Base-by-base conservation (phyloP, 2,888 invertebrate species). In the Timandra comae region DNA sequence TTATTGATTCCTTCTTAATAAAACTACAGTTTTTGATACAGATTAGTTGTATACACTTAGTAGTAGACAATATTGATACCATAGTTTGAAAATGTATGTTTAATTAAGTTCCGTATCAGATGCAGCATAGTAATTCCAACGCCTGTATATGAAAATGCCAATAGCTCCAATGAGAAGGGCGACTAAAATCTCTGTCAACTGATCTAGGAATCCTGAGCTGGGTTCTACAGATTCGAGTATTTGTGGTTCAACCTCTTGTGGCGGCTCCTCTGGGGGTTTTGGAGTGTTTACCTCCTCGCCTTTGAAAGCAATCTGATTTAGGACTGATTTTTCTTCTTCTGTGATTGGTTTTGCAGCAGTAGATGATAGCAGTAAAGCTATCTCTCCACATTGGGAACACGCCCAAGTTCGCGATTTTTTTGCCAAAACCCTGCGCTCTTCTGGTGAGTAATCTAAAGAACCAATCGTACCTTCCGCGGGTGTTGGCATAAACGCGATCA, bases 401-500 rank as follows among this genome's bases (percentile, higher is more conserved):
- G 60, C 63, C 75, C 82, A 87, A 27, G 48, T 63, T 11, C 56
- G 55, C 7, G 88, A 94, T 88, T 91, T 93, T 60, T 89, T 91
- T 5, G 97, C 96, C 29, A 98, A 86, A 27, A 87, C 69, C 63
- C 91, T 91, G 34, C 97, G 88, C 68, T 97, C 97, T 30, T 93
- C 92, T n/a, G 91, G 84, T 1, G 93, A 90, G 65, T 96, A 97
- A 68, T 97, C 96, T 11, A 98, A 77, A 2, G 96, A 93, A 3
- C 97, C 98, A 41, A 98, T 93, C 2, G 97, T 96, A 1, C 96
- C 96, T 53, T 91, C 92, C 5, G 95, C 93, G 30, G 94, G 91
- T 3, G 96, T 93, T 0, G 97, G 96, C 95, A 98, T 96, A 65
- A 98, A 98, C 1, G 97, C 95, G 57, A 97, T 96, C 37, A 98